phyloP scores from a whole-genome alignment of 1,140 invertebrate species.

The Neodiprion virginianus region DNA sequence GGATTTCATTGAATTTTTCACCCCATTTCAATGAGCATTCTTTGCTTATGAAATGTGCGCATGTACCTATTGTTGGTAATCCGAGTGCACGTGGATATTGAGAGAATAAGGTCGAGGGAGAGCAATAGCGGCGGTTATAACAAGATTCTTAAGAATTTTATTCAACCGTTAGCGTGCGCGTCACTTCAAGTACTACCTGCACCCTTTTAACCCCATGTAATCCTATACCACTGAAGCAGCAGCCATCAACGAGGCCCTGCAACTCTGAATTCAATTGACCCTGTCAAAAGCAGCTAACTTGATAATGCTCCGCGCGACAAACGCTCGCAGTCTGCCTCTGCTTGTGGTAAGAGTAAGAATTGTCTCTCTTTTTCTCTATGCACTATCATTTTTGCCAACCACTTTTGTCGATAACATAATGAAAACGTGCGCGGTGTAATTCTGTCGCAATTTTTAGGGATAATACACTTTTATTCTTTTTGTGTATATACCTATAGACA shows the following conservation, averaged over 20 bases:
- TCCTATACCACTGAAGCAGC: neutral
- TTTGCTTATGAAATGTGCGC: too few species aligned
- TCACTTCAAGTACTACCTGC: neutral
- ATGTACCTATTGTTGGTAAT: neutral
- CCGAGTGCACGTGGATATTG: neutral
- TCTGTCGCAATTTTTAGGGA: too few species aligned
- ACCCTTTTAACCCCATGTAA: neutral
- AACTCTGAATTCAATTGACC: slow-evolving; percentile 5
- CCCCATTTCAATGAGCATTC: too few species aligned
- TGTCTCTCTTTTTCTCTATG: too few species aligned
- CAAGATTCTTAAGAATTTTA: neutral
- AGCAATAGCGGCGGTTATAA: neutral
- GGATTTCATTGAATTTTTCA: too few species aligned
- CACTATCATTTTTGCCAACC: neutral
- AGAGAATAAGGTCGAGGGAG: neutral
- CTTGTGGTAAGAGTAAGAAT: neutral
- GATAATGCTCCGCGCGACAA: neutral
- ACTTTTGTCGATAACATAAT: neutral
- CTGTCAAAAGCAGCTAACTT: neutral
- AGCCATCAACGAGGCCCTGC: neutral
- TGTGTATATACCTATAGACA: too few species aligned
- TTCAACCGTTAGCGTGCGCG: neutral
- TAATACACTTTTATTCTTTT: too few species aligned
- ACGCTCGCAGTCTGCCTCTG: neutral
- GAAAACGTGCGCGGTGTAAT: neutral